Evolutionary conservation across 2,113 vertebrate genomes (phyloP).

Genomic region (Tetrao urogallus): DNA sequence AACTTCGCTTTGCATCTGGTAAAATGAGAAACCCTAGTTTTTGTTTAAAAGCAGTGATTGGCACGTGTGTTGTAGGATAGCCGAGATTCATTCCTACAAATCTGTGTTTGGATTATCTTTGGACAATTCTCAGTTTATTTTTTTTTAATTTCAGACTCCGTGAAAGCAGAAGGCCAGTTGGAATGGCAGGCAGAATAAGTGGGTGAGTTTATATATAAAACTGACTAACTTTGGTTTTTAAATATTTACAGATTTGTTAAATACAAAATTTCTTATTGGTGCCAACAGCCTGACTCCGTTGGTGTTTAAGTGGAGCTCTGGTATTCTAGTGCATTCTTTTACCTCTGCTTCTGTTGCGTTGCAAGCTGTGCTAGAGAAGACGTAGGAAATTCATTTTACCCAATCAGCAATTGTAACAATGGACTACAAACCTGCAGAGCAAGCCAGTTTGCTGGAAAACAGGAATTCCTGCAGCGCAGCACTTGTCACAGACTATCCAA

Average conservation of each 20-base stretch:
- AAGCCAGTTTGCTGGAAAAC: conserved; percentile 73
- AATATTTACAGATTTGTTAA: conserved; percentile 68
- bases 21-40: neutral
- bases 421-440: conserved; percentile 73
- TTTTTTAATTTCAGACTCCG: conserved; percentile 17
- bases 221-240: conserved; percentile 51
- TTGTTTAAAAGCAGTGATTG: neutral
- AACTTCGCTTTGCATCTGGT: neutral
- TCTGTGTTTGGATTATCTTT: conserved; percentile 1
- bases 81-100: neutral
- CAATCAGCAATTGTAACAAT: conserved; percentile 73
- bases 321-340: conserved; percentile 76
- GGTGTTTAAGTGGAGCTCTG: conserved; percentile 74
- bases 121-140: conserved; percentile 11
- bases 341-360: conserved; percentile 73
- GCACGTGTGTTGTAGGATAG: fast-evolving
- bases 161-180: conserved; percentile 50
- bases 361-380: conserved; percentile 74
- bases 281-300: conserved; percentile 74
- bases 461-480: conserved; percentile 72
- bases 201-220: conserved; percentile 66
- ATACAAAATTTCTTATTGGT: conserved; percentile 72
- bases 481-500: conserved; percentile 73
- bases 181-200: conserved; percentile 49
- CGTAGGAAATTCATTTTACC: conserved; percentile 72